Base-by-base conservation (phyloP, 2,888 invertebrate genomes). In the Cephus spinipes region DNA sequence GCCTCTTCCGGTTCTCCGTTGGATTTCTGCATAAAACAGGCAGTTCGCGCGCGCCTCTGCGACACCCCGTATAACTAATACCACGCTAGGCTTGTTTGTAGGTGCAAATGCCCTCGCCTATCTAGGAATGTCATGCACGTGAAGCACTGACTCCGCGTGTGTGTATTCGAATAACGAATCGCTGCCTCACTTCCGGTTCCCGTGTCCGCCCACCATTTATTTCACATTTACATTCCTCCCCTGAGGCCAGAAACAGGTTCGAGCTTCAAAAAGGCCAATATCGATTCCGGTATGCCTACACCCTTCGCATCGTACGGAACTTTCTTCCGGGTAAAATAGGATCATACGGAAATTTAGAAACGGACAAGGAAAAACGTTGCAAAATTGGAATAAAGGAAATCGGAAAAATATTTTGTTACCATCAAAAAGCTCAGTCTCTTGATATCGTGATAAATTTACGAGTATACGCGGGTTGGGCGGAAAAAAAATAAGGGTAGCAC, bases 1-100 rank as follows among this genome's bases (percentile, higher is more conserved):
- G 71, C 71, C 71, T 71, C 71, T 71, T 71, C 81, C 33, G 82
- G 81, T 78, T 82, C 82, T 81, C 75, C 75, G 74, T 79, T 71
- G 80, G 80, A 76, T 82, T 86, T 85, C 81, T 85, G 83, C 86
- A 85, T 85, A 83, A 85, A 83, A 86, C 82, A 82, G 74, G 73
- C 80, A 71, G 79, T 77, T 77, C 74, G 36, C 79, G 68, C 77
- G 73, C 34, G 55, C 30, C 36, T 36, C 68, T 33, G 69, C 36
- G 23, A 69, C 31, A 4, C 32, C 15, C 69, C 55, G 73, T 73
- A 73, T 9, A 76, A 68, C 69, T 55, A 55, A 55, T 55, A 55
- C 55, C 55, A 55, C 23, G 55, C 55, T 23, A 23, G 55, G 15
- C 1, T 55, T 55, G 55, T 55, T 55, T 55, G 55, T 15, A 55